A percentile compares a stretch with the other conserved stretches of the same genome.
Evolutionary conservation across 2,113 vertebrate genomes (phyloP).

Genomic region (Hemiscyllium ocellatum): DNA sequence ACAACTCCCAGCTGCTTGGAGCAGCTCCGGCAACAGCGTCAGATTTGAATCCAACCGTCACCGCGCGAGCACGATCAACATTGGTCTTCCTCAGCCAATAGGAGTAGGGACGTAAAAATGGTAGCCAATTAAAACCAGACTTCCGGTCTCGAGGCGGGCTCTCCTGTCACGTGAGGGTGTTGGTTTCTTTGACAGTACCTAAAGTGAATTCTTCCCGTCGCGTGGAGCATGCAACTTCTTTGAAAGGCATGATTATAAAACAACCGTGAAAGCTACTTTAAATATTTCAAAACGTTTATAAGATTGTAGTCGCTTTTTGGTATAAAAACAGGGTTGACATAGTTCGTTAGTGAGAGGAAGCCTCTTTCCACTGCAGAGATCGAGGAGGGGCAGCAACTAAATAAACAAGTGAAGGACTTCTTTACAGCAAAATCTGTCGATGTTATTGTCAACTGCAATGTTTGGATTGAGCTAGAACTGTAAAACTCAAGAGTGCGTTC

Average conservation of each 20-base stretch:
- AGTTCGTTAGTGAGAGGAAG: background rate
- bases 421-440: background rate
- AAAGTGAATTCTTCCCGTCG: background rate
- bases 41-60: background rate
- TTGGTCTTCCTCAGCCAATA: background rate
- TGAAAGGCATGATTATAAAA: background rate
- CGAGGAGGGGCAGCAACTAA: background rate
- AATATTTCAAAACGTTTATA: no score
- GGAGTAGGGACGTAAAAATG: background rate
- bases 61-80: no score
- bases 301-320: no score
- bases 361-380: background rate
- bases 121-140: background rate
- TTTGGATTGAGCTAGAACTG: background rate
- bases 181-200: no score
- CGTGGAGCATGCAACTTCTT: fast-evolving
- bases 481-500: background rate
- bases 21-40: background rate
- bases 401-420: background rate
- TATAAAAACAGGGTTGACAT: background rate
- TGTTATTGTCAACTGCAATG: background rate
- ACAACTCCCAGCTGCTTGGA: no score
- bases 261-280: background rate
- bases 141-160: background rate
- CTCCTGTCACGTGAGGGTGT: background rate